A percentile compares a stretch with the other conserved stretches of the same genome.
Conservation (phyloP, 2,797 vertebrate species). For the Nannoperca australis region DNA sequence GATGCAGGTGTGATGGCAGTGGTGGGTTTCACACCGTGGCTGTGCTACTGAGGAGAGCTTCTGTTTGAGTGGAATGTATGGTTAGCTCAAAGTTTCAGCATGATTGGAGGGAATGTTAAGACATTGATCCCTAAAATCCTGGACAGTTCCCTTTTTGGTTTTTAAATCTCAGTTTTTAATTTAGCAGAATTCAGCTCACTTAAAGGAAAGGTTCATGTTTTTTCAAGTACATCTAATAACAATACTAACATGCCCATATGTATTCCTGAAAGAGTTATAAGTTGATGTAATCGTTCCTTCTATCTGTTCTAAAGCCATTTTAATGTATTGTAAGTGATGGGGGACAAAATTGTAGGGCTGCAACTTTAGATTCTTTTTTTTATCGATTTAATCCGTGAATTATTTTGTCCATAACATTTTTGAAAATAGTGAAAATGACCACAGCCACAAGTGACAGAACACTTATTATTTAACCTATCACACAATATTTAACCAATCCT, state of each 20-base stretch:
- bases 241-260: no score
- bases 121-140: background rate
- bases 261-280: no score
- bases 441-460: background rate
- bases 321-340: background rate
- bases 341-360: background rate
- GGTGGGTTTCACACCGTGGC: conserved; percentile 58
- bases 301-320: background rate
- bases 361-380: background rate
- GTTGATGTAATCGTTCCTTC: background rate
- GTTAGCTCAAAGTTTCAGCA: background rate
- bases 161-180: background rate
- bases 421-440: background rate
- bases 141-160: background rate
- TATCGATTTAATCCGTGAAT: background rate
- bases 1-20: conserved; percentile 65
- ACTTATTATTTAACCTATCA: background rate
- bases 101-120: background rate
- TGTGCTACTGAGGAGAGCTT: conserved; percentile 25
- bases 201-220: background rate
- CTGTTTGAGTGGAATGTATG: conserved; percentile 27
- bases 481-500: background rate
- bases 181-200: background rate
- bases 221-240: background rate
- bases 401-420: background rate